Conservation (phyloP, 2,797 vertebrate species). For the Mus spretus region DNA sequence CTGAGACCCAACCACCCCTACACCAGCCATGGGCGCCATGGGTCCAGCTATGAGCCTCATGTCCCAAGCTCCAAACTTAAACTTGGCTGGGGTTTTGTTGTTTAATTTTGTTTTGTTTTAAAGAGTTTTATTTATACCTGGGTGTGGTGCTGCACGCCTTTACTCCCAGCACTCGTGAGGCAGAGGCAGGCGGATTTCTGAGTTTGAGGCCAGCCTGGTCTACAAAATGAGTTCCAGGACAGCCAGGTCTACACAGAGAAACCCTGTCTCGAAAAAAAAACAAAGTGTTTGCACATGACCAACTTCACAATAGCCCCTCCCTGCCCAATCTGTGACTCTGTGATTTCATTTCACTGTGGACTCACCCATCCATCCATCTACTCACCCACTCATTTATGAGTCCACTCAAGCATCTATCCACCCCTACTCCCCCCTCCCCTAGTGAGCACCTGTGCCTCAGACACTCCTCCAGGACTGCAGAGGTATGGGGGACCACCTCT, state of each 20-base stretch:
- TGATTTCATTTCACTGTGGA: background rate
- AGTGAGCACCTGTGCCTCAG: background rate
- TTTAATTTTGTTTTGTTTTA: no score
- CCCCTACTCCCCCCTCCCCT: no score
- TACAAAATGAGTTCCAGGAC: background rate
- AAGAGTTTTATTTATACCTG: no score
- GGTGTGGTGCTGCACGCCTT: background rate
- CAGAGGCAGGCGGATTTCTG: background rate
- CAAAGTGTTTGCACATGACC: background rate
- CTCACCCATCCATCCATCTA: background rate
- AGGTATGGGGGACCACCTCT: background rate
- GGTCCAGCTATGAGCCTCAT: no score
- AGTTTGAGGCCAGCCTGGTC: background rate
- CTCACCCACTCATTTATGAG: background rate
- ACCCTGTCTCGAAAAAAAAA: background rate
- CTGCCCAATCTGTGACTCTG: accelerated
- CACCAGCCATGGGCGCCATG: no score
- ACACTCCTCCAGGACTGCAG: background rate
- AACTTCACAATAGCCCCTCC: background rate
- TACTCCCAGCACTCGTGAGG: background rate
- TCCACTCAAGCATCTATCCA: background rate
- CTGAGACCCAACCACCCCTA: no score
- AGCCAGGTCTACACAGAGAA: background rate
- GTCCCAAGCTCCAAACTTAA: no score
- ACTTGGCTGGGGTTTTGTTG: no score